Evolutionary conservation across 1,140 invertebrate genomes (phyloP), one percentile per base, ranked within the genome.

Genomic region (Drosophila rhopaloa): DNA sequence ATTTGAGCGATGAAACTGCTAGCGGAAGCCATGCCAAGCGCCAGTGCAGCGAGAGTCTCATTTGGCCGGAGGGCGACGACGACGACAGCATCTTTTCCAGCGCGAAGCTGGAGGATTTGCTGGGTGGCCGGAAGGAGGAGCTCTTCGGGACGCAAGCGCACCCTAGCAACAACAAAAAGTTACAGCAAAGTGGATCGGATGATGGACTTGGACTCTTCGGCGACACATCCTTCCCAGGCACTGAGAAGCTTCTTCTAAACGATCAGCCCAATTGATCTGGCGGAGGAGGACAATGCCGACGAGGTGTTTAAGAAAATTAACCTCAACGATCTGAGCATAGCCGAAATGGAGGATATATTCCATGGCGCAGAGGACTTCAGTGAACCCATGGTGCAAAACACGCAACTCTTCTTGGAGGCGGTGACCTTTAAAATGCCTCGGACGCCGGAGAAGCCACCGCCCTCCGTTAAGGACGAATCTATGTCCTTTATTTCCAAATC

Each of bases 41-140:
- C 2, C 59, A 51, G 16, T 55, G 61, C 56, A 81, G 48, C 35
- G 76, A 88, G 8, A 79, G 57, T 38, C 53, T 75, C 0, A 61
- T 82, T 27, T 90, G 84, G 90, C 76, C 91, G 9, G 91, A 91
- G 16, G 82, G 61, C 43, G 61, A 79, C 0, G 91, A 91, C 13
- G 74, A 86, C 14, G 81, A 74, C 1, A 91, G 84, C 37, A 80
- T 91, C 16, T 91, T 92, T 41, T 84, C 84, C 7, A 66, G 76
- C 55, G 73, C 72, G 0, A 89, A 81, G 41, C 47, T 91, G 29
- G 88, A 91, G 11, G 75, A 80, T 38, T 46, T 86, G 9, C 55
- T 86, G 24, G 72, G 47, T 16, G 84, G 73, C 4, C 54, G 55
- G 4, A 59, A 53, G 24, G 54, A 41, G n/a, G 54, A 58, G n/a